phyloP scores from a whole-genome alignment of 2,888 invertebrate species.

The Pantelozetes paolii region DNA sequence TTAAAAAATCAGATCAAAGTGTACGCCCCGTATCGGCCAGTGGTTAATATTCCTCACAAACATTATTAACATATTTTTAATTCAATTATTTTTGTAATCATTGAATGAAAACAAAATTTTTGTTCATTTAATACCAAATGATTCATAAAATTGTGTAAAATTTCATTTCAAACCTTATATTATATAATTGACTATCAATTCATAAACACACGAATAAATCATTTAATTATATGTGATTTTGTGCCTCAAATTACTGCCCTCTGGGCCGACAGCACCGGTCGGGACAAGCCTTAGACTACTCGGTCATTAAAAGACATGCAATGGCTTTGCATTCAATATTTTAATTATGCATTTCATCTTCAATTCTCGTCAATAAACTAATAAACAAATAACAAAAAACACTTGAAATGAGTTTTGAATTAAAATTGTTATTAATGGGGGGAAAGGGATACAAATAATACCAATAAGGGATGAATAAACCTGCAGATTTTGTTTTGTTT shows the following conservation, averaged over 20 bases:
- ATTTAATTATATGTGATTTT: constrained; percentile 2
- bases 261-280: not conserved
- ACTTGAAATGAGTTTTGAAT: not conserved
- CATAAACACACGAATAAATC: not conserved
- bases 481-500: not conserved
- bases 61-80: constrained; percentile 4
- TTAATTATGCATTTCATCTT: too few relatives aligned
- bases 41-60: not conserved
- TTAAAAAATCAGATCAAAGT: not conserved
- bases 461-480: constrained; percentile 15
- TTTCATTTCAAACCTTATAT: not conserved
- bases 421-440: not conserved
- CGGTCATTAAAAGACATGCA: not conserved
- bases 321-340: too few relatives aligned
- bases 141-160: not conserved
- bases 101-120: not conserved
- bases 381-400: not conserved
- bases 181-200: not conserved
- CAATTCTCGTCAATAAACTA: too few relatives aligned
- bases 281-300: not conserved
- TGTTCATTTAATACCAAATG: not conserved
- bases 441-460: too few relatives aligned
- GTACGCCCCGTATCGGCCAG: constrained; percentile 21
- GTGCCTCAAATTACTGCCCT: not conserved
- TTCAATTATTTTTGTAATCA: not conserved